A percentile compares a stretch with the other conserved stretches of the same genome.
Conservation (phyloP, 2,888 invertebrate species). For the Eretmocerus hayati region DNA sequence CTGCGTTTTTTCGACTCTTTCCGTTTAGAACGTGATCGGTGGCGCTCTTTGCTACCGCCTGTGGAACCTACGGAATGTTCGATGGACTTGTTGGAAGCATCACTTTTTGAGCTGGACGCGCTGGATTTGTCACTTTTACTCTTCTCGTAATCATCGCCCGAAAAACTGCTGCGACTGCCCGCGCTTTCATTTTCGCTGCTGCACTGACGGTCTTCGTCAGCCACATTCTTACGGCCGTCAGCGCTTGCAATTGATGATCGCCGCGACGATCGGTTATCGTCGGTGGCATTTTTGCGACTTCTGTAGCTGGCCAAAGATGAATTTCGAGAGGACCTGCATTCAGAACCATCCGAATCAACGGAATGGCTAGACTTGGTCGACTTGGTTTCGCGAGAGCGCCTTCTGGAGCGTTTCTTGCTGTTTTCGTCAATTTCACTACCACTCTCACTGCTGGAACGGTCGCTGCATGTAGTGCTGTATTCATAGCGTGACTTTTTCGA, state of each 20-base stretch:
- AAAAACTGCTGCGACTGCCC: constrained; percentile 1
- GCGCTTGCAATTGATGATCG: constrained; percentile 6
- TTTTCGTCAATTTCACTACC: too few relatives aligned
- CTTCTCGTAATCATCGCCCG: neutral
- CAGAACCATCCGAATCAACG: constrained; percentile 4
- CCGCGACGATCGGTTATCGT: constrained; percentile 1
- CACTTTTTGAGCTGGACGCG: constrained; percentile 13
- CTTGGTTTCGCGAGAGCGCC: neutral
- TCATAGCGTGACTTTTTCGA: neutral
- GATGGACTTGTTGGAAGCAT: constrained; percentile 3
- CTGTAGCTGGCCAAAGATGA: too few relatives aligned
- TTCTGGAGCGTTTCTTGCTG: neutral
- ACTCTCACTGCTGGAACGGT: constrained; percentile 1
- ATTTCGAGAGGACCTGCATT: neutral
- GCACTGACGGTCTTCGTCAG: neutral
- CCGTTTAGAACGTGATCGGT: constrained; percentile 29
- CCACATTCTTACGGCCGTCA: neutral
- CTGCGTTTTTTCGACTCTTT: constrained; percentile 27
- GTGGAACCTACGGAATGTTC: constrained; percentile 13
- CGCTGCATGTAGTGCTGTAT: constrained; percentile 9
- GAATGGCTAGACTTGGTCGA: neutral
- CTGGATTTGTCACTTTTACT: constrained; percentile 5
- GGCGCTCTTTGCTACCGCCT: constrained; percentile 22
- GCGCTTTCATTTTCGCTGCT: neutral
- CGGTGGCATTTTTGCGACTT: neutral